Conservation (phyloP, 2,113 vertebrate genomes). For the Athene noctua region DNA sequence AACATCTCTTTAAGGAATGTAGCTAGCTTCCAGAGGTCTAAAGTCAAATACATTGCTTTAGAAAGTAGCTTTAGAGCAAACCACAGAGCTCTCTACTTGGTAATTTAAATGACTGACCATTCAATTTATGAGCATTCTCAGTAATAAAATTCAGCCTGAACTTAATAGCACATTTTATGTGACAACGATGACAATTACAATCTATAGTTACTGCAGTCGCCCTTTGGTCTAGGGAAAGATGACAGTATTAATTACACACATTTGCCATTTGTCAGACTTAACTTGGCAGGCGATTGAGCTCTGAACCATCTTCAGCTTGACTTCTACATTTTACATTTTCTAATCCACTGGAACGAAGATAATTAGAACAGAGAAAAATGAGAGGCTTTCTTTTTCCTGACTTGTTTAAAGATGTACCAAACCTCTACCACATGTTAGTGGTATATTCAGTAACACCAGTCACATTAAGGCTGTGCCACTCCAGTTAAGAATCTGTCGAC, state of each 20-base stretch:
- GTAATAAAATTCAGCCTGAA: conserved; percentile 87
- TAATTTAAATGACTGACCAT: conserved; percentile 88
- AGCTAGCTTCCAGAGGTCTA: conserved; percentile 74
- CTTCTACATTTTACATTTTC: conserved; percentile 83
- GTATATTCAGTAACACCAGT: conserved; percentile 1
- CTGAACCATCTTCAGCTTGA: conserved; percentile 75
- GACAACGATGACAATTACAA: conserved; percentile 89
- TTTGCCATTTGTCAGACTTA: conserved; percentile 83
- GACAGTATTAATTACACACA: conserved; percentile 84
- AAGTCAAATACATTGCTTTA: conserved; percentile 78
- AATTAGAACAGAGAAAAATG: conserved; percentile 82
- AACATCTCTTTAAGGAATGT: conserved; percentile 71
- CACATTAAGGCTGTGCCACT: conserved; percentile 16
- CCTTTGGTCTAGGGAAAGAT: conserved; percentile 79
- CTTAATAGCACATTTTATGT: conserved; percentile 90
- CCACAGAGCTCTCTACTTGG: conserved; percentile 70
- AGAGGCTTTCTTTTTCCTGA: conserved; percentile 42
- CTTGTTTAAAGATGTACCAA: conserved; percentile 25
- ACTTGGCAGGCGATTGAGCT: conserved; percentile 80
- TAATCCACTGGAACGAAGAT: conserved; percentile 80
- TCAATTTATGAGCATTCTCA: conserved; percentile 84
- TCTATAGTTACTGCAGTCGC: conserved; percentile 80
- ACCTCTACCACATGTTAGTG: background rate
- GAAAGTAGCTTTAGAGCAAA: conserved; percentile 71
- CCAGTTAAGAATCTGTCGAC: background rate